Conservation (phyloP, 1,140 invertebrate genomes). For the Chelonus insularis region DNA sequence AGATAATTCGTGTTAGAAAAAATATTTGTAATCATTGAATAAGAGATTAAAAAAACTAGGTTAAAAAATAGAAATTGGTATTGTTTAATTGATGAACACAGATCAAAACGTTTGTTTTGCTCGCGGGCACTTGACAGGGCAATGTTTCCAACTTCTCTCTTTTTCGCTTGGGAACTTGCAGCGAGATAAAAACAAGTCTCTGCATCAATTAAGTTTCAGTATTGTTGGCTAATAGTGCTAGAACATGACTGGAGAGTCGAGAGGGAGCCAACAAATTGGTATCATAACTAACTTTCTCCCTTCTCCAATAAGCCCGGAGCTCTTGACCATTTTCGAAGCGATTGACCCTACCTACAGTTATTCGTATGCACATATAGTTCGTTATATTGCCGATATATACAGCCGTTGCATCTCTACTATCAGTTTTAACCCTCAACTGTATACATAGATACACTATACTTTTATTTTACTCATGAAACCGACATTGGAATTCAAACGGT, state of each 20-base stretch:
- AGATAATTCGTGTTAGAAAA: too few relatives aligned
- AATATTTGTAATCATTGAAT: too few relatives aligned
- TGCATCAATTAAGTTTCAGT: conserved; percentile 21
- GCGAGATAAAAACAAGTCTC: conserved; percentile 13
- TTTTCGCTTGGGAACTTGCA: not conserved
- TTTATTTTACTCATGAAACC: conserved; percentile 6
- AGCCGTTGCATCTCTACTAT: not conserved
- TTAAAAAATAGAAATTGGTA: not conserved
- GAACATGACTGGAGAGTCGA: not conserved
- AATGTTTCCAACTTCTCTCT: not conserved
- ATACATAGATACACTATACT: not conserved
- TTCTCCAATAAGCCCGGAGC: conserved; percentile 2
- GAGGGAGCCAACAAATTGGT: conserved; percentile 30
- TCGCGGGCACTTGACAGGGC: not conserved
- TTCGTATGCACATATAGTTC: not conserved
- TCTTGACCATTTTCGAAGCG: conserved; percentile 7
- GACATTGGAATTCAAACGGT: conserved; percentile 11
- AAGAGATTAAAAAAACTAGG: too few relatives aligned
- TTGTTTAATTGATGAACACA: not conserved
- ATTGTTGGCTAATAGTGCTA: conserved; percentile 11
- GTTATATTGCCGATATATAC: not conserved
- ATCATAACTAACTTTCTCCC: conserved; percentile 30
- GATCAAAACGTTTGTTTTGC: conserved; percentile 2
- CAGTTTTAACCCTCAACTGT: not conserved
- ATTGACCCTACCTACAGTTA: not conserved